Conservation (phyloP, 2,888 invertebrate genomes). For the Spisula subtruncata region DNA sequence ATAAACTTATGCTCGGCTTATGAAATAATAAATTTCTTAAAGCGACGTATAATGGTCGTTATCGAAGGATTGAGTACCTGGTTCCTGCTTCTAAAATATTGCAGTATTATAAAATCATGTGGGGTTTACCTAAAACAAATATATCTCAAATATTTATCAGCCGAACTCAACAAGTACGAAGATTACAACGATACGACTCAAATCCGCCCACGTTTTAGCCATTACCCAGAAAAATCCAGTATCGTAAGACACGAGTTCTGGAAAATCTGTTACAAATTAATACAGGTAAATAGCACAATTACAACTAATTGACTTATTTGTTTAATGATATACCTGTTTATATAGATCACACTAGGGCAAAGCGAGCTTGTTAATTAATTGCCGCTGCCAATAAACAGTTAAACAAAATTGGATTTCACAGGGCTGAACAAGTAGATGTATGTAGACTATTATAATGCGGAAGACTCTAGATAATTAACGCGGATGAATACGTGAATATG, state of each 20-base stretch:
- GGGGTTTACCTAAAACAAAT: neutral
- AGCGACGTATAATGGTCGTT: too few relatives aligned
- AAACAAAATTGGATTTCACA: slow-evolving; percentile 4
- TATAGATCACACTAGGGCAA: neutral
- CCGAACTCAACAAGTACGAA: neutral
- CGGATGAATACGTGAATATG: neutral
- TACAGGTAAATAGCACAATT: slow-evolving; percentile 11
- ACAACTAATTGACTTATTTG: slow-evolving; percentile 15
- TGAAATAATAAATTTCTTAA: too few relatives aligned
- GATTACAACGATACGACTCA: neutral
- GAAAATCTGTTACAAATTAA: slow-evolving; percentile 3
- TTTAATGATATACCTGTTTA: slow-evolving; percentile 11
- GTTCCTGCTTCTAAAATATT: too few relatives aligned
- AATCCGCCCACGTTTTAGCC: neutral
- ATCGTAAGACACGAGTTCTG: neutral
- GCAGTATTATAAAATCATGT: too few relatives aligned
- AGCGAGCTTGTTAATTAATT: slow-evolving; percentile 7
- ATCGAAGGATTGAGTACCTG: too few relatives aligned
- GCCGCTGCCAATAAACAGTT: neutral
- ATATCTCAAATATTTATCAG: neutral
- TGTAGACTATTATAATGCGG: slow-evolving; percentile 4
- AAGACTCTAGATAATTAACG: slow-evolving; percentile 7
- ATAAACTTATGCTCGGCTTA: too few relatives aligned
- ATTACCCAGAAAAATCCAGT: neutral
- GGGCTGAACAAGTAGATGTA: neutral